Conservation (phyloP, 2,113 vertebrate genomes). For the Eulemur macaco region DNA sequence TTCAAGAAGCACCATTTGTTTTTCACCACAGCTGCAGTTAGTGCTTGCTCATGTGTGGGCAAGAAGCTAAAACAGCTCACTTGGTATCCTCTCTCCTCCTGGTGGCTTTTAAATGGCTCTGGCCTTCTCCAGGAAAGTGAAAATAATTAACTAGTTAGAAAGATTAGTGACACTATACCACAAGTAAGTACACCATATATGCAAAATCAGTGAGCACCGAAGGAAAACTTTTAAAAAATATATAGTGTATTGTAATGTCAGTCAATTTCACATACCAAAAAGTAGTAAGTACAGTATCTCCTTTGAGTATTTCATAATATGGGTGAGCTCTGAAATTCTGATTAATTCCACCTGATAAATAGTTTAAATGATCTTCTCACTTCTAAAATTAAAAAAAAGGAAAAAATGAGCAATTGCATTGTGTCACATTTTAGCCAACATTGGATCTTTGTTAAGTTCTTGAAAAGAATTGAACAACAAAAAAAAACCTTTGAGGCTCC, state of each 20-base stretch:
- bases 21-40: background rate
- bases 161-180: background rate
- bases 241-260: background rate
- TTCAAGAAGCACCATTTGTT: background rate
- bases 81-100: background rate
- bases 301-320: background rate
- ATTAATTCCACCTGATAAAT: constrained; percentile 2
- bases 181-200: background rate
- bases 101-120: background rate
- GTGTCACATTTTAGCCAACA: background rate
- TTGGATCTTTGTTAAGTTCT: background rate
- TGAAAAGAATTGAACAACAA: background rate
- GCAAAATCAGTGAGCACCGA: background rate
- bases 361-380: background rate
- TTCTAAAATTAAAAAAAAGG: background rate
- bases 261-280: background rate
- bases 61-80: background rate
- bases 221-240: background rate
- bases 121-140: background rate
- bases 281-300: background rate
- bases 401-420: background rate
- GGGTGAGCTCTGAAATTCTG: background rate
- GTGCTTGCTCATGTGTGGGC: background rate
- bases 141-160: background rate
- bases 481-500: background rate